Evolutionary conservation across 2,797 vertebrate genomes (phyloP).

Genomic region (Babyrousa celebensis): DNA sequence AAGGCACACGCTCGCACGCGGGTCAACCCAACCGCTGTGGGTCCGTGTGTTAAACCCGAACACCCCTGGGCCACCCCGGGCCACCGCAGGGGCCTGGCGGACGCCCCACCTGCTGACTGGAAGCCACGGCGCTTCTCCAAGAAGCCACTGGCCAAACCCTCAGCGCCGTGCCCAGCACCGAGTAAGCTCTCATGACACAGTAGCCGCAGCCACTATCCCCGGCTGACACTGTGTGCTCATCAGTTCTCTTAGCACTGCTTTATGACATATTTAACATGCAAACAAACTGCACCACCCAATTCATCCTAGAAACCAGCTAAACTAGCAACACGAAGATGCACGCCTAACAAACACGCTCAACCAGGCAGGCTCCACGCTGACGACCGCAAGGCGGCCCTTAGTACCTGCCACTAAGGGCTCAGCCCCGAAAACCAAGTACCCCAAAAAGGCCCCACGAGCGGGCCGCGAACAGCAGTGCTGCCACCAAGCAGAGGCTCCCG

Average conservation of each 20-base stretch:
- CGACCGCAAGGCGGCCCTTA: background rate
- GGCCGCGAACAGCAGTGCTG: fast-evolving
- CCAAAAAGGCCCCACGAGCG: fast-evolving
- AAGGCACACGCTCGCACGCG: fast-evolving
- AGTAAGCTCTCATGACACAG: background rate
- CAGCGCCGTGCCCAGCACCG: background rate
- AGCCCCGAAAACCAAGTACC: background rate
- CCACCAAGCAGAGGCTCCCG: fast-evolving
- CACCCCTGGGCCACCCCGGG: too few relatives aligned
- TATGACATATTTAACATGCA: background rate
- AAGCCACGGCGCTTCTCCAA: fast-evolving
- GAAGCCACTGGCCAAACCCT: fast-evolving
- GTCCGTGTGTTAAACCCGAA: background rate
- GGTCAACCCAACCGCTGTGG: background rate
- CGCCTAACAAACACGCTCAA: background rate
- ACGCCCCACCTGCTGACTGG: background rate
- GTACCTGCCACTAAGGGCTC: background rate
- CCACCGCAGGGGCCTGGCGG: fast-evolving
- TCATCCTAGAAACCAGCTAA: background rate
- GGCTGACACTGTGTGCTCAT: background rate
- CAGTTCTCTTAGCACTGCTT: background rate
- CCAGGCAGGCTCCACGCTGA: background rate
- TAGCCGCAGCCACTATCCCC: background rate
- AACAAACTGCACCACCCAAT: background rate
- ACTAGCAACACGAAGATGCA: background rate